Evolutionary conservation across 2,797 vertebrate species (phyloP), one percentile per base, ranked within the genome.

Genomic region (Falco concolor): DNA sequence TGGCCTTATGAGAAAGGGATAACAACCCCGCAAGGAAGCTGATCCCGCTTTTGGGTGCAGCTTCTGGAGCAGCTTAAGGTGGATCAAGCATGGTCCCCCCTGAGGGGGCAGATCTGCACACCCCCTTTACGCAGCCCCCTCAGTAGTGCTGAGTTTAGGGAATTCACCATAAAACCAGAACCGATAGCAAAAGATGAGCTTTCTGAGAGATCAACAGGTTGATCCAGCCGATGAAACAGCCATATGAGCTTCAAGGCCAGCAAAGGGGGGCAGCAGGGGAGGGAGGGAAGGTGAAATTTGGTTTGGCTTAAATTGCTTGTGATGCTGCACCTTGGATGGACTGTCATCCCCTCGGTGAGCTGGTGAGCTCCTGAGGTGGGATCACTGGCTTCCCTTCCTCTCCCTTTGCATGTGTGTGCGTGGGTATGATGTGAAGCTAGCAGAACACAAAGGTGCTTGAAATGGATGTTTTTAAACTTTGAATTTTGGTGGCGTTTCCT

Each of bases 51-150:
- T 23, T 22, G 22, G 22, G n/a, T 32, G 32, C 54, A 44, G 8
- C 3, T 50, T 50, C 16, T 53, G 53, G 50, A 20, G 54, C 1
- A 9, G 21, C 42, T 61, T 61, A 34, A 42, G 52, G 19, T 17
- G n/a, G 27, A 52, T 67, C 38, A 23, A 50, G 59, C 9, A 3
- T 44, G 47, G 50, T 32, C 7, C 15, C 15, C 25, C 2, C 8
- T 3, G 25, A 10, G 0, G 1, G 15, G 5, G 32, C 1, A 4
- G 22, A 15, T 53, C 20, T 63, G n/a, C 2, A 1, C 17, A 25
- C 20, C 60, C 28, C 0, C 15, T 67, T 67, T 44, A 32, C 38
- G 8, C 2, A 38, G 13, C 28, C 27, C 24, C 32, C 65, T 73
- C 2, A 0, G 2, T 56, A 53, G 59, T 0, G 1, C 8, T 5